Evolutionary conservation across 2,888 invertebrate genomes (phyloP), one percentile per base, ranked within the genome.

Genomic region (Hydroisotoma schaefferi): DNA sequence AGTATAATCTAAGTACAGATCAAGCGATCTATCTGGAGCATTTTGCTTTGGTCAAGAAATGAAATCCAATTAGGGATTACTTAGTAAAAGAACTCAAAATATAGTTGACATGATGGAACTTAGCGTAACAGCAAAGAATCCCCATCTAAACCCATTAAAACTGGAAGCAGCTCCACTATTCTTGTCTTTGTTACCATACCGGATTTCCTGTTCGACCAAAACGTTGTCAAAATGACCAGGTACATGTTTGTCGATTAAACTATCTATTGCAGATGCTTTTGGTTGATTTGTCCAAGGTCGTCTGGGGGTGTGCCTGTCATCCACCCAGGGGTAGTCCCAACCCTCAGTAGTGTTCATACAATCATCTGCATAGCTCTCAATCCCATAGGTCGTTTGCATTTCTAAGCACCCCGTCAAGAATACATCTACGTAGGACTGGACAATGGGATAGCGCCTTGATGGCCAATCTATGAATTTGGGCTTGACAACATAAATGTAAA

Each of bases 371-470:
- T 53, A 67, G 22, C 49, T 43, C 2, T 18, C 2, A 23, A 67
- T 20, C 1, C 55, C 38, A 38, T 60, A 64, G 18, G 58, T 67
- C 18, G 25, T 18, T n/a, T 67, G 55, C 29, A 67, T 40, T 47
- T 64, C 59, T 3, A 67, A 15, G 27, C 67, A 67, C 12, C 67
- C 67, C 3, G 38, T 23, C 1, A 67, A 26, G 43, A 67, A 67
- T 10, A 57, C 53, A 43, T 67, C 67, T 0, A 64, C 63, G 54
- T 67, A 67, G 0, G 63, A 61, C 40, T 64, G 59, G 10, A 64
- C 61, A 10, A 67, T 64, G 1, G 67, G 67, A 28, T 63, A 61
- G 28, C 28, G 23, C 5, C 58, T 56, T 29, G 55, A 26, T 20
- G 67, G 63, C 20, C 47, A 47, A 2, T 25, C 57, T 22, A 56